Percentiles rank a stretch among this genome's conserved stretches.
These are phyloP conservation scores for Coregonus sp. DNA, from an alignment of 2,797 vertebrate genomes.

Conservation along the genomic window DNA sequence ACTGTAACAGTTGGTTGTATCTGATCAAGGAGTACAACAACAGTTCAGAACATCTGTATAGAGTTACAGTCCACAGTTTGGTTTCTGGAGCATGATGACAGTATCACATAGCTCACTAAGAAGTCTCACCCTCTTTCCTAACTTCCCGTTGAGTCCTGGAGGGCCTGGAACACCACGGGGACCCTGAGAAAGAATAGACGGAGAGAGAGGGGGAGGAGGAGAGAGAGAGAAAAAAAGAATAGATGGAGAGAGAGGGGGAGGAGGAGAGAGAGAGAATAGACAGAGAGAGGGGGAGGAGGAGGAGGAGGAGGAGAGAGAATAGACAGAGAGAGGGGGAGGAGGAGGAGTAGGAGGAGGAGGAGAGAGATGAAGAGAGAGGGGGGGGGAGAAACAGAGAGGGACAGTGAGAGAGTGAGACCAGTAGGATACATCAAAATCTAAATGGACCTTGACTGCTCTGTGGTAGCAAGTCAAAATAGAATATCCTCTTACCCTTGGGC, in stretches of 20 bases:
- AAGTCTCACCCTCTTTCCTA: constrained; percentile 83
- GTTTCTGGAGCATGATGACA: background rate
- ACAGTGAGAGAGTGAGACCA: constrained; percentile 5
- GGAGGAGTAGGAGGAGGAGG: background rate
- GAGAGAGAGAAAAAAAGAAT: constrained; percentile 2
- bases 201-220: background rate
- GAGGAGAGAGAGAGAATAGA: constrained; percentile 4
- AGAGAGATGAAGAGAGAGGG: constrained; percentile 23
- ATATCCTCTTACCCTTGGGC: constrained; percentile 63
- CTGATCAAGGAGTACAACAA: background rate
- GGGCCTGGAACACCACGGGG: constrained; percentile 80
- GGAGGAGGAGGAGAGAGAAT: too few species aligned
- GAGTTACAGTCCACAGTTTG: background rate
- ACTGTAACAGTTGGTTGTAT: background rate
- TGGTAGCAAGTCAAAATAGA: constrained; percentile 18
- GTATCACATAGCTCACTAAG: background rate
- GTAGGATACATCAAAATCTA: background rate
- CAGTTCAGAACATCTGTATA: background rate
- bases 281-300: too few species aligned
- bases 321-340: too few species aligned
- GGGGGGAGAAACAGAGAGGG: constrained; percentile 29
- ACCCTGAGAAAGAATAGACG: constrained; percentile 70
- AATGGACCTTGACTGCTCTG: background rate
- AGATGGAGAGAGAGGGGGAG: background rate
- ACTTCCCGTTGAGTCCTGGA: constrained; percentile 76